Evolutionary conservation across 2,797 vertebrate genomes (phyloP).

Genomic region (Cirrhinus mrigala): DNA sequence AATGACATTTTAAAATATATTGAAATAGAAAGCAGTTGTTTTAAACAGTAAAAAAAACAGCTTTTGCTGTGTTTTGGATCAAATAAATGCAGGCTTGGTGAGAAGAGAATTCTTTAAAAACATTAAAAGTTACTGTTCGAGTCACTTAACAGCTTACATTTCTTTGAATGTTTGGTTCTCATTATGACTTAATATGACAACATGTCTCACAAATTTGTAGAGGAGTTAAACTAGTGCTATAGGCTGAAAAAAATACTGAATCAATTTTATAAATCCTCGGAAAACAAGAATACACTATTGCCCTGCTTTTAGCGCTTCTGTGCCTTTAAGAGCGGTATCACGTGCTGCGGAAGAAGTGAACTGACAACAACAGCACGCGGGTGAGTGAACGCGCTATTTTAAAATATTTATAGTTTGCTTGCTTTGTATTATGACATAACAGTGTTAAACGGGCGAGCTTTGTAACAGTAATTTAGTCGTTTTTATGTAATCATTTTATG

Average conservation of each 20-base stretch:
- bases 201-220: too few relatives aligned
- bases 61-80: too few relatives aligned
- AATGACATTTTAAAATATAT: too few relatives aligned
- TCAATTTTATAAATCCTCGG: background rate
- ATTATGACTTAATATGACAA: background rate
- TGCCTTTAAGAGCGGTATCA: slow-evolving; percentile 26
- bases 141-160: background rate
- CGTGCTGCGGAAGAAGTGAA: slow-evolving; percentile 21
- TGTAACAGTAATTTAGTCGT: background rate
- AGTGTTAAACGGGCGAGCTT: background rate
- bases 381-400: background rate
- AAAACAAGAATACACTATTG: background rate
- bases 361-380: background rate
- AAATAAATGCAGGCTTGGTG: too few relatives aligned
- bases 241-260: background rate
- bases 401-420: background rate
- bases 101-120: too few relatives aligned
- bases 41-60: too few relatives aligned
- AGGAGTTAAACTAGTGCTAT: background rate
- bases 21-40: too few relatives aligned
- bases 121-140: too few relatives aligned
- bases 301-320: background rate
- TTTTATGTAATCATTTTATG: background rate
- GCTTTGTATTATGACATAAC: background rate
- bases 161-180: background rate